Evolutionary conservation across 53 echinoderm and acorn worm genomes (phyloP), one percentile per base, ranked within the genome.

Genomic region (Antedon mediterranea): DNA sequence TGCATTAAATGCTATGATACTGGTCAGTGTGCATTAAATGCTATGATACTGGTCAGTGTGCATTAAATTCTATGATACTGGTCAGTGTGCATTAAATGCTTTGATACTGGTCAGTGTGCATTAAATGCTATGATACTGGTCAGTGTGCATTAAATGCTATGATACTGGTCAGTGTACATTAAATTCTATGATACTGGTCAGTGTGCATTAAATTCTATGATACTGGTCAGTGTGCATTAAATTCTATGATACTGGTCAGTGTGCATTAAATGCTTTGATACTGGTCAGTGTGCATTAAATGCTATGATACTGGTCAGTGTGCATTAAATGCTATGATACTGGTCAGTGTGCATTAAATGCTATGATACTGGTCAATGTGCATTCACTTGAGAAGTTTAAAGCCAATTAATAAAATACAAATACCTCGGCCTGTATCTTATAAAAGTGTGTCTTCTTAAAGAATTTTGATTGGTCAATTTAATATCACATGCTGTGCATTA

Each of bases 91-190:
- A 80, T 97, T 71, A 97, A 97, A 79, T 97, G 97, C 74, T 97
- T 85, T 84, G 97, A 97, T 78, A 89, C 86, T 37, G 97, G 97
- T 93, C 78, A 80, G 84, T 33, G 42, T 13, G 0, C n/a, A 80
- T 97, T 71, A 97, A 97, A 79, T 97, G 97, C 74, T 97, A 85
- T 84, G 97, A 97, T 78, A 89, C 86, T 37, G 97, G 97, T 93
- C 78, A 80, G 84, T 33, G 42, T 13, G 0, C n/a, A 80, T 97
- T 71, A 97, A 97, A 79, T 97, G 97, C 74, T 97, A 85, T 84
- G 97, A 97, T 78, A 89, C 86, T 37, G 97, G 97, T 93, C 78
- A 80, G 84, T 33, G 42, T 13, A 0, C n/a, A 80, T 97, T 71
- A 97, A 97, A 79, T 97, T 97, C 74, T 97, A 85, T 84, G 97